A percentile compares a stretch with the other conserved stretches of the same genome.
Evolutionary conservation across 2,797 vertebrate genomes (phyloP).

Genomic region (Oophaga sylvatica): DNA sequence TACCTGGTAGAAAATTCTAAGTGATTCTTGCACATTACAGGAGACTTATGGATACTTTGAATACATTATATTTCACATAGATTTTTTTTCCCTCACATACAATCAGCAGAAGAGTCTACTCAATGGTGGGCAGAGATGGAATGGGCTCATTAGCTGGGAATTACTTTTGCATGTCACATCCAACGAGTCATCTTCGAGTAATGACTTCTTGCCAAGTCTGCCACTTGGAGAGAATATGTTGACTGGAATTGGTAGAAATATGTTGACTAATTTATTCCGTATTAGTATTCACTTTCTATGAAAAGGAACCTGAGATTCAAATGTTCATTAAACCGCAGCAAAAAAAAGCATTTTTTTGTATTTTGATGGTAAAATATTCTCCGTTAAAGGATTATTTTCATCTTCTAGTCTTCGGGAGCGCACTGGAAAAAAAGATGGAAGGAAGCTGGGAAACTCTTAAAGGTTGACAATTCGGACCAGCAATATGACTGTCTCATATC

Average conservation of each 20-base stretch:
- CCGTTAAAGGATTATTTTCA: no score
- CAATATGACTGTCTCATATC: no score
- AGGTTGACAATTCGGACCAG: no score
- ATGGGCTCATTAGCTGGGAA: background rate
- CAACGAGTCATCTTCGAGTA: background rate
- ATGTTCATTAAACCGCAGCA: background rate
- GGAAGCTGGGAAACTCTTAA: no score
- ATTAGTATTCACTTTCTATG: background rate
- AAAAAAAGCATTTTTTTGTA: background rate
- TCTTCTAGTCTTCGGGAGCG: no score
- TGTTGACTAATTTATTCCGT: background rate
- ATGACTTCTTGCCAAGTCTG: background rate
- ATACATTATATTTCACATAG: background rate
- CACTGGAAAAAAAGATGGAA: no score
- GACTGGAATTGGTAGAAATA: no score
- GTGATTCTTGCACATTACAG: background rate
- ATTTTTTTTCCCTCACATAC: background rate
- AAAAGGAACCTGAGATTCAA: background rate
- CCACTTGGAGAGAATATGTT: background rate
- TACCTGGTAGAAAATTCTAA: background rate
- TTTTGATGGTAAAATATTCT: no score
- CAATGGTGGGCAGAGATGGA: background rate
- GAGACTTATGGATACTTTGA: background rate
- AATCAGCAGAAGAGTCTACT: conserved; percentile 2
- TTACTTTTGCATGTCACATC: background rate